These are phyloP conservation scores for Caenorhabditis imperialis DNA, from an alignment of 2,888 invertebrate genomes.

Conservation along the genomic window DNA sequence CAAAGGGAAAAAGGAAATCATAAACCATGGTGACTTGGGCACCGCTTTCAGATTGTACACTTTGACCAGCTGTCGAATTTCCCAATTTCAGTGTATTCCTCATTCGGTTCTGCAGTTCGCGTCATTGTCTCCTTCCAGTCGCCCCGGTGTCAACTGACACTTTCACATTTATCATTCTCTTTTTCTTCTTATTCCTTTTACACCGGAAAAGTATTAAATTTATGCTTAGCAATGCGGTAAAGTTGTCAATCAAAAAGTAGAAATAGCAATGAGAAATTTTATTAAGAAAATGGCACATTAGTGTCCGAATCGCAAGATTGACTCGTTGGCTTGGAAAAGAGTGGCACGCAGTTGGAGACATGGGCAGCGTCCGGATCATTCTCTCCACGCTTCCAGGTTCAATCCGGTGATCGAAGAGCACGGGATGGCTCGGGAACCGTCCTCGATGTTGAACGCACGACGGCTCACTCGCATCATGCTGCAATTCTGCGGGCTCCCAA, in stretches of 20 bases:
- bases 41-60: too few relatives aligned
- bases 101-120: too few relatives aligned
- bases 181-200: too few relatives aligned
- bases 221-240: too few relatives aligned
- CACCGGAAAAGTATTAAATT: too few relatives aligned
- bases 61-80: too few relatives aligned
- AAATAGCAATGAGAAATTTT: constrained; percentile 2
- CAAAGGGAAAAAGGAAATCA: neutral
- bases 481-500: neutral
- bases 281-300: constrained; percentile 40
- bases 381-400: constrained; percentile 71
- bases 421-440: constrained; percentile 65
- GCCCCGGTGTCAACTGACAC: too few relatives aligned
- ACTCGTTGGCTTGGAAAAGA: neutral
- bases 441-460: constrained; percentile 59
- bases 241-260: too few relatives aligned
- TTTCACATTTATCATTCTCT: too few relatives aligned
- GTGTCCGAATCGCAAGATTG: constrained; percentile 18
- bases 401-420: constrained; percentile 69
- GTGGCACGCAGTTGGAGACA: constrained; percentile 1
- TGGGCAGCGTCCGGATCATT: constrained; percentile 24
- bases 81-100: too few relatives aligned
- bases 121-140: too few relatives aligned
- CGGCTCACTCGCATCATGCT: constrained; percentile 58
- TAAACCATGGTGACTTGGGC: constrained; percentile 3